Evolutionary conservation across 1,140 invertebrate genomes (phyloP).

Genomic region (Notospermus geniculatus): DNA sequence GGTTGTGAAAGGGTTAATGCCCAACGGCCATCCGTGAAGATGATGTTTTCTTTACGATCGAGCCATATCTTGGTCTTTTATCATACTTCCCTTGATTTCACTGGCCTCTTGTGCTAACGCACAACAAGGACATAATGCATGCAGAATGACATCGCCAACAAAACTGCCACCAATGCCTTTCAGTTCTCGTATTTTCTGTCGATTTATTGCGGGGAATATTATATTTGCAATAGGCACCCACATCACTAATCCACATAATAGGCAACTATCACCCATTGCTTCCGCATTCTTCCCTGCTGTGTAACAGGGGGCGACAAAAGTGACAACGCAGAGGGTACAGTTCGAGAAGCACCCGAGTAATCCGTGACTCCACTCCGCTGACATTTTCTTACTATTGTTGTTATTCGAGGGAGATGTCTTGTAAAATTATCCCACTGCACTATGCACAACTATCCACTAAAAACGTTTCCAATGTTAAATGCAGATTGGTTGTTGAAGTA

Average conservation of each 20-base stretch:
- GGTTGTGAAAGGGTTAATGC: too few relatives aligned
- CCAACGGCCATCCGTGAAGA: too few relatives aligned
- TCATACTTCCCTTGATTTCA: constrained; percentile 13
- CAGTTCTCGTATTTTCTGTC: constrained; percentile 22
- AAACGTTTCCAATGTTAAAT: too few relatives aligned
- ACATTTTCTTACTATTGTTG: neutral
- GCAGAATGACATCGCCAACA: constrained; percentile 15
- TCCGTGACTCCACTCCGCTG: constrained; percentile 35
- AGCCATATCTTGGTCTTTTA: constrained; percentile 4
- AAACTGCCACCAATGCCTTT: constrained; percentile 18
- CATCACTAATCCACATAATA: constrained; percentile 23
- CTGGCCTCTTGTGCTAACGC: constrained; percentile 22
- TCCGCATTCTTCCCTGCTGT: constrained; percentile 27
- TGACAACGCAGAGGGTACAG: constrained; percentile 37
- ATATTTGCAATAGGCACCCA: constrained; percentile 11
- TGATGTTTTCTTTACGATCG: too few relatives aligned
- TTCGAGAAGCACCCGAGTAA: constrained; percentile 46
- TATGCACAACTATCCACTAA: too few relatives aligned
- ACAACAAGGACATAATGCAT: constrained; percentile 19
- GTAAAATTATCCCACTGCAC: too few relatives aligned
- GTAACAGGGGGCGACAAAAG: constrained; percentile 30
- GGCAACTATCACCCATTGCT: constrained; percentile 23
- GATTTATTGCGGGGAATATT: constrained; percentile 9
- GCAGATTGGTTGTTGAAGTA: too few relatives aligned
- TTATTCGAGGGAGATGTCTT: too few relatives aligned